Evolutionary conservation across 2,888 invertebrate genomes (phyloP).

Genomic region (Isoperla grammatica): DNA sequence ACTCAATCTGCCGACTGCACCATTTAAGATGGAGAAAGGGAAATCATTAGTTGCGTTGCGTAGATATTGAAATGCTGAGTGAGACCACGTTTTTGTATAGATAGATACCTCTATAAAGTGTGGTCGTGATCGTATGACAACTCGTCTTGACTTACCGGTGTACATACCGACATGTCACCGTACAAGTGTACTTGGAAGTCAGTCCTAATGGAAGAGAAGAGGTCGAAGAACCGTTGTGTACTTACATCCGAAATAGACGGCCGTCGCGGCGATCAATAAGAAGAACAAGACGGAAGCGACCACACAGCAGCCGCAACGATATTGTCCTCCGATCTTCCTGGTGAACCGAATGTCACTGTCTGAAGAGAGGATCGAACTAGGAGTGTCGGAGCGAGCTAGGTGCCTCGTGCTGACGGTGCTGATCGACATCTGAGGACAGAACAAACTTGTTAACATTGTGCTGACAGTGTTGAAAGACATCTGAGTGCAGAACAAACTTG

Average conservation of each 20-base stretch:
- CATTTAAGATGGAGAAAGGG: too few species aligned
- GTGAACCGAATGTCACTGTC: slow-evolving; percentile 89
- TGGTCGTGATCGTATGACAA: too few species aligned
- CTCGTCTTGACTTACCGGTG: too few species aligned
- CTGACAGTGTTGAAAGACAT: slow-evolving; percentile 39
- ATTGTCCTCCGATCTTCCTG: slow-evolving; percentile 70
- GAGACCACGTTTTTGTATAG: too few species aligned
- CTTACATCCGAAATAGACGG: slow-evolving; percentile 64
- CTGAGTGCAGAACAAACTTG: slow-evolving; percentile 32
- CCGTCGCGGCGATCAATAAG: slow-evolving; percentile 62
- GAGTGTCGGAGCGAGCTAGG: slow-evolving; percentile 50
- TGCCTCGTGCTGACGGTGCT: slow-evolving; percentile 47
- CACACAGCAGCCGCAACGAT: slow-evolving; percentile 82
- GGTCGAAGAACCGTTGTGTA: slow-evolving; percentile 33
- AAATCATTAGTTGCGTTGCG: too few species aligned
- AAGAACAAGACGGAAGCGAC: slow-evolving; percentile 77
- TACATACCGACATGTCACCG: too few species aligned
- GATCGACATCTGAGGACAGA: slow-evolving; percentile 48
- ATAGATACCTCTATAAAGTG: too few species aligned
- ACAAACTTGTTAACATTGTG: slow-evolving; percentile 10
- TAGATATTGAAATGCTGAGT: too few species aligned
- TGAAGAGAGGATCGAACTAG: slow-evolving; percentile 77
- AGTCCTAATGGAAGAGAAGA: too few species aligned
- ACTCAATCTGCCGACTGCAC: too few species aligned
- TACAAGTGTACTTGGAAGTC: too few species aligned